These are phyloP conservation scores for Mallateleia sp. DNA, from an alignment of 2,888 invertebrate species.

Conservation along the genomic window DNA sequence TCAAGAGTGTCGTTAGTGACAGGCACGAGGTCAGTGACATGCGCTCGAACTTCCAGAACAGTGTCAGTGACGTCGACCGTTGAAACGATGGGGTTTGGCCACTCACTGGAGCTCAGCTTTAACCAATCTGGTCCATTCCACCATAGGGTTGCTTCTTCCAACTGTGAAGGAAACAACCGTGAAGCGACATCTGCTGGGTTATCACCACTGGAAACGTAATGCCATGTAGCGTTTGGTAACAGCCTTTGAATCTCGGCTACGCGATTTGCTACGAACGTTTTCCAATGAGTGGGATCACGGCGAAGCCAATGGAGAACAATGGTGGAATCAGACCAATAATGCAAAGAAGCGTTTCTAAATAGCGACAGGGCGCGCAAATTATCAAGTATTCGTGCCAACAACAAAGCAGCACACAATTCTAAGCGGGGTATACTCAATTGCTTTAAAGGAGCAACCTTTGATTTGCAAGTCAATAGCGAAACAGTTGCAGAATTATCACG, in stretches of 20 bases:
- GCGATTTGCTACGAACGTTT: background rate
- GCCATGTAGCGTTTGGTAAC: background rate
- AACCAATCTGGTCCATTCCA: background rate
- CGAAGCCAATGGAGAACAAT: slow-evolving; percentile 31
- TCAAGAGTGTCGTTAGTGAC: no score
- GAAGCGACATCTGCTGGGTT: slow-evolving; percentile 3
- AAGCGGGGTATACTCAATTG: no score
- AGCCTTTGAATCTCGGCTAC: background rate
- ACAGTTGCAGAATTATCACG: no score
- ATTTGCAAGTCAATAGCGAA: background rate
- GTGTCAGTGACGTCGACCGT: no score
- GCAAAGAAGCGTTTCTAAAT: no score
- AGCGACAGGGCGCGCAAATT: no score
- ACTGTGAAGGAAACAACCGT: background rate
- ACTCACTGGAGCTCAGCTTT: no score
- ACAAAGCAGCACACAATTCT: no score
- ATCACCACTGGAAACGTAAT: background rate
- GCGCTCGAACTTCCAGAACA: no score
- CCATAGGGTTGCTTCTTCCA: background rate
- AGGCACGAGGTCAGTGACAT: no score
- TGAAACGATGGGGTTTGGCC: no score
- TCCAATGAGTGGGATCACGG: background rate
- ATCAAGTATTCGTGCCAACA: no score
- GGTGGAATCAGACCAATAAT: slow-evolving; percentile 1
- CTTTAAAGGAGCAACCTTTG: background rate